A percentile compares a stretch with the other conserved stretches of the same genome.
These are phyloP conservation scores for Tenthredo scrophulariae DNA, from an alignment of 2,888 invertebrate species.

Conservation along the genomic window DNA sequence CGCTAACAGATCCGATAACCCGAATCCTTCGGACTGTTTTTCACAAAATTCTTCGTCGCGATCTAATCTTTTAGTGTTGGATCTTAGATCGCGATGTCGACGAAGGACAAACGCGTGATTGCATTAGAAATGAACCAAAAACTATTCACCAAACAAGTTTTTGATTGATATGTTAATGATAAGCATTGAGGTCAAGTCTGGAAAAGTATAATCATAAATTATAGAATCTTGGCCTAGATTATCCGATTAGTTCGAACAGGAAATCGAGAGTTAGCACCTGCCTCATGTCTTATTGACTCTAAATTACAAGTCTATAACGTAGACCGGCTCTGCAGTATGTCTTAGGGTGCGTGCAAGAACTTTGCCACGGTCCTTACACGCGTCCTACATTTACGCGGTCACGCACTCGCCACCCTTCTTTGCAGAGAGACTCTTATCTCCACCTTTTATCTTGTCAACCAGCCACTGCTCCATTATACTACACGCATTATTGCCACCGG, in stretches of 20 bases:
- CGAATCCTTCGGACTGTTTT: not conserved
- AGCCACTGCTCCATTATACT: slow-evolving; percentile 72
- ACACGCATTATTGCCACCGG: slow-evolving; percentile 59
- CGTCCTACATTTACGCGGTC: slow-evolving; percentile 74
- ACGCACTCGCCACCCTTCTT: slow-evolving; percentile 73
- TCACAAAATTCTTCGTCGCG: not conserved
- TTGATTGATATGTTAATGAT: not conserved
- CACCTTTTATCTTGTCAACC: slow-evolving; percentile 76
- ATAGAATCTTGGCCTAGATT: not conserved
- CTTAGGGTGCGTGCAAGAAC: slow-evolving; percentile 70
- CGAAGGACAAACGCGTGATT: not conserved
- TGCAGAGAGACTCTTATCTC: slow-evolving; percentile 71
- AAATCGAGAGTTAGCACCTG: slow-evolving; percentile 29
- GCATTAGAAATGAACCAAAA: not conserved
- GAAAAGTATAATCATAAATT: not conserved
- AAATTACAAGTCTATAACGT: slow-evolving; percentile 16
- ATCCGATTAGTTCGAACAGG: slow-evolving; percentile 25
- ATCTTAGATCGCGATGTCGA: not conserved
- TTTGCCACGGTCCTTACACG: slow-evolving; percentile 77
- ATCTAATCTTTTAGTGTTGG: not conserved
- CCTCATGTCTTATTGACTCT: slow-evolving; percentile 24
- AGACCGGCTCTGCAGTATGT: slow-evolving; percentile 23
- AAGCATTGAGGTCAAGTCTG: not conserved
- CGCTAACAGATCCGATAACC: not conserved
- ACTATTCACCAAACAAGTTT: not conserved